phyloP scores from a whole-genome alignment of 2,888 invertebrate genomes.

The Drosophila imparisetae region DNA sequence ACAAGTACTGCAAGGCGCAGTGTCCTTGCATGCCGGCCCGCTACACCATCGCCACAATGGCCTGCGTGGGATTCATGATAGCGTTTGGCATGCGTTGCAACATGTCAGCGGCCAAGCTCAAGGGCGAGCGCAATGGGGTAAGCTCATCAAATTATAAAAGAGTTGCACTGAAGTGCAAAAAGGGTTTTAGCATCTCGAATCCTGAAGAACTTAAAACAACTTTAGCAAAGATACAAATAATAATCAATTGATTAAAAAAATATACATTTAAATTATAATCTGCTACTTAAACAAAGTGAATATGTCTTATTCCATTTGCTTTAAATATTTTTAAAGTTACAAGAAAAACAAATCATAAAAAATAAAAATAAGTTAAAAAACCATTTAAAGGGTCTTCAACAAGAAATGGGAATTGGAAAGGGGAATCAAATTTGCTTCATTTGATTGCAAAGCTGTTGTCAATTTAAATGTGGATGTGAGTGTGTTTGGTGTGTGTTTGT shows the following conservation, averaged over 20 bases:
- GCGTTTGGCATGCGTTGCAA: slow-evolving; percentile 99
- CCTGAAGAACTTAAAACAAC: too few relatives aligned
- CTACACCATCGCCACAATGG: slow-evolving; percentile 94
- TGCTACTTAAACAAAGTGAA: not conserved
- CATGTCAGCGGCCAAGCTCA: slow-evolving; percentile 98
- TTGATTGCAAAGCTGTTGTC: slow-evolving; percentile 53
- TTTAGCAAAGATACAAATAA: too few relatives aligned
- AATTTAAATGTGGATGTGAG: slow-evolving; percentile 41
- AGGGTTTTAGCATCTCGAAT: too few relatives aligned
- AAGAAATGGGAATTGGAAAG: not conserved
- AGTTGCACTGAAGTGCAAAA: not conserved
- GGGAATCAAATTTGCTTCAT: slow-evolving; percentile 60
- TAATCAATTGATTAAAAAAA: too few relatives aligned
- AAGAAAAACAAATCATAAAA: not conserved
- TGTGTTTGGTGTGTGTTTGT: slow-evolving; percentile 25
- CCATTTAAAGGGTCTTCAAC: not conserved
- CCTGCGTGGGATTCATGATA: slow-evolving; percentile 95
- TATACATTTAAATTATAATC: too few relatives aligned
- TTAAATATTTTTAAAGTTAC: not conserved
- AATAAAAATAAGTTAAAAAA: not conserved
- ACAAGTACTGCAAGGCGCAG: slow-evolving; percentile 94
- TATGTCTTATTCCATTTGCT: not conserved
- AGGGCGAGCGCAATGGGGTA: slow-evolving; percentile 88
- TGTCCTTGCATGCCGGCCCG: slow-evolving; percentile 93
- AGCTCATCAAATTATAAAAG: slow-evolving; percentile 71